These are phyloP conservation scores for Toxotes lorentzi DNA, from an alignment of 2,797 vertebrate species.

Conservation along the genomic window DNA sequence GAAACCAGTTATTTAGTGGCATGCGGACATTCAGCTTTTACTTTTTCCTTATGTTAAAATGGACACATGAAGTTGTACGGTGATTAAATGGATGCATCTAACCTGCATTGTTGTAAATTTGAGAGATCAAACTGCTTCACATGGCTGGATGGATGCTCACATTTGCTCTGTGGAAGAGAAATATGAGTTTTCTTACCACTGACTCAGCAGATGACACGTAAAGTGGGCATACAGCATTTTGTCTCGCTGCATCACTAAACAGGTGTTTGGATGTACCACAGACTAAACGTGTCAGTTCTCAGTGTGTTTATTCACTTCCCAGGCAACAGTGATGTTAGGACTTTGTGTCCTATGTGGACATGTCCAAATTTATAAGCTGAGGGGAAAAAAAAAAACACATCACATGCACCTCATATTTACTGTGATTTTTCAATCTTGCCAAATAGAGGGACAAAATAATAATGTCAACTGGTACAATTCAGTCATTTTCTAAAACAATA, in stretches of 20 bases:
- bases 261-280: conserved; percentile 29
- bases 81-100: background rate
- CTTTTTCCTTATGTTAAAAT: background rate
- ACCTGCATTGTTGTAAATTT: background rate
- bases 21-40: background rate
- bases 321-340: conserved; percentile 69
- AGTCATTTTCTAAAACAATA: conserved; percentile 70
- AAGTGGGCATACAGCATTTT: background rate
- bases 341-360: conserved; percentile 52
- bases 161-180: background rate
- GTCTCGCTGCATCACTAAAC: conserved; percentile 17
- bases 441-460: conserved; percentile 38
- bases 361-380: conserved; percentile 51
- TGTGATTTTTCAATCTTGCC: conserved; percentile 43
- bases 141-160: background rate
- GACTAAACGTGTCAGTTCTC: conserved; percentile 30
- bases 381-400: conserved; percentile 30
- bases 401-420: conserved; percentile 61
- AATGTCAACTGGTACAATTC: conserved; percentile 54
- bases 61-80: background rate
- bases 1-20: background rate
- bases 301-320: conserved; percentile 75
- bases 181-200: background rate
- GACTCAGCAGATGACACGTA: background rate
- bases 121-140: background rate